Percentiles rank a stretch among this genome's conserved stretches.
Evolutionary conservation across 2,888 invertebrate species (phyloP).

Genomic region (Drosophila tanythrix): DNA sequence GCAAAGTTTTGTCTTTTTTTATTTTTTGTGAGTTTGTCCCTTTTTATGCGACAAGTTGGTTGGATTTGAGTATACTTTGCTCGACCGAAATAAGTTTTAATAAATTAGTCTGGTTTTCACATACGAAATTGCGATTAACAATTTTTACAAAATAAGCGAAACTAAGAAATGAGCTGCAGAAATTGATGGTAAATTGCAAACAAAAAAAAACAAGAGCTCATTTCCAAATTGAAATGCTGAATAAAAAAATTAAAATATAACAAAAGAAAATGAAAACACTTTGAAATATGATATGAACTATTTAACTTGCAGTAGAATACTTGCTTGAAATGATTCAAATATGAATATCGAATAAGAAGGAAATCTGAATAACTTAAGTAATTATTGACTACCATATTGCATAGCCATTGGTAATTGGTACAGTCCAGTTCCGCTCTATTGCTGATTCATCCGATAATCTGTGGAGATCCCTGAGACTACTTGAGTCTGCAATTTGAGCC

Average conservation of each 20-base stretch:
- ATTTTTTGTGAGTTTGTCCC: conserved; percentile 8
- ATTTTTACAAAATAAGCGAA: neutral
- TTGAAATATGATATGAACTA: neutral
- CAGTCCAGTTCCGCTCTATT: neutral
- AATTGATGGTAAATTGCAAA: neutral
- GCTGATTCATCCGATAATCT: conserved; percentile 15
- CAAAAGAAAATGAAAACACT: neutral
- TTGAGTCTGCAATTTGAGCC: conserved; percentile 7
- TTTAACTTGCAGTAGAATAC: neutral
- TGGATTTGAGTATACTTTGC: conserved; percentile 20
- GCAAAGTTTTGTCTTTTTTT: conserved; percentile 69
- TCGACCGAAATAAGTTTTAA: conserved; percentile 28
- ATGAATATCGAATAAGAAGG: neutral
- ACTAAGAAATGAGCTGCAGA: neutral
- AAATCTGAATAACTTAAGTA: neutral
- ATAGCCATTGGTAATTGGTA: neutral
- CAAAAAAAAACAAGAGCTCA: neutral
- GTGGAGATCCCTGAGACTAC: conserved; percentile 24
- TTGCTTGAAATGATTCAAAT: neutral
- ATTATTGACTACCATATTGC: neutral
- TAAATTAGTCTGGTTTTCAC: conserved; percentile 26
- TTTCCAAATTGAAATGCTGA: neutral
- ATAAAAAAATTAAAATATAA: neutral
- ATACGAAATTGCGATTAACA: conserved; percentile 9
- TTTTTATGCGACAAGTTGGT: conserved; percentile 17